Evolutionary conservation across 2,113 vertebrate genomes (phyloP).

Genomic region (Neolamprologus modestus): DNA sequence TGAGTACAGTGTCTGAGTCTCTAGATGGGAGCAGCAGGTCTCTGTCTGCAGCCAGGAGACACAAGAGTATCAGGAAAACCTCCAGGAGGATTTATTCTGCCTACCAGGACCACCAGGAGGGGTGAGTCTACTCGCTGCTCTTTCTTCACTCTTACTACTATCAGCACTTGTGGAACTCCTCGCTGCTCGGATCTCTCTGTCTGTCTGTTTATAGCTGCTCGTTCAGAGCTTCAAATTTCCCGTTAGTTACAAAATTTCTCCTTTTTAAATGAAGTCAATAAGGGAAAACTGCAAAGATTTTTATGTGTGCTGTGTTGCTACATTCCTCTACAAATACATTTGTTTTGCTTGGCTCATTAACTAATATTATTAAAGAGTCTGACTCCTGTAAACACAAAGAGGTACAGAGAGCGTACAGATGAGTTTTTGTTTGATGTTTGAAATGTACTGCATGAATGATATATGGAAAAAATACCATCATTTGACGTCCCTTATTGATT

Average conservation of each 20-base stretch:
- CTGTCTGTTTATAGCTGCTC: neutral
- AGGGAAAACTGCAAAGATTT: neutral
- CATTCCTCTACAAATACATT: neutral
- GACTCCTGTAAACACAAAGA: neutral
- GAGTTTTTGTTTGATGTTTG: neutral
- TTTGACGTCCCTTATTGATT: neutral
- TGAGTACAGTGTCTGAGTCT: slow-evolving; percentile 54
- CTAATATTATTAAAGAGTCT: accelerated
- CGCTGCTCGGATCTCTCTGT: neutral
- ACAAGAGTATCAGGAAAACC: slow-evolving; percentile 76
- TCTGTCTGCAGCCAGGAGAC: slow-evolving; percentile 71
- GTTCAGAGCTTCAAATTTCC: neutral
- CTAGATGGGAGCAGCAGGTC: slow-evolving; percentile 54
- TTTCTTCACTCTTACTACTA: neutral
- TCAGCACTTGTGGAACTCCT: neutral
- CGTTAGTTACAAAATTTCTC: neutral
- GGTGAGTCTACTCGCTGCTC: slow-evolving; percentile 66
- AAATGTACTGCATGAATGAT: neutral
- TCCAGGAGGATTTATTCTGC: slow-evolving; percentile 73
- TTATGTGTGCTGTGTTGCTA: neutral
- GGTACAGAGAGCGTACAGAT: accelerated
- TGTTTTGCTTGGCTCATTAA: neutral
- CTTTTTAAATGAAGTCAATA: neutral
- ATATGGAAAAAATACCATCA: neutral
- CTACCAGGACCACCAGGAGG: slow-evolving; percentile 79